Evolutionary conservation across 2,888 invertebrate genomes (phyloP), one percentile per base, ranked within the genome.

Genomic region (Lithophane ornitopus): DNA sequence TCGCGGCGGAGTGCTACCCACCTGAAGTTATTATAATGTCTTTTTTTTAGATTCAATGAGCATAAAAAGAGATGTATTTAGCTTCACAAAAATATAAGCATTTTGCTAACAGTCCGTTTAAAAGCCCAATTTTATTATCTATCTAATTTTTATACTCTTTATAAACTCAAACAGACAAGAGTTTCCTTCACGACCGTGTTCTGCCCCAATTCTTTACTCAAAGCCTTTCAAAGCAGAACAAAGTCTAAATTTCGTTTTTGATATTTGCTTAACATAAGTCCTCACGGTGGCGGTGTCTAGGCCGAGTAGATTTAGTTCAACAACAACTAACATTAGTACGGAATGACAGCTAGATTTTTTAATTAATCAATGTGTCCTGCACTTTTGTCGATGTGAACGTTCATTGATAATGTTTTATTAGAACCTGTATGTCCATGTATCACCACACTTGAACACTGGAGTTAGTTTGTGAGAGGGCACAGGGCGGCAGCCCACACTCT

Each of bases 221-320:
- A 89, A 90, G 92, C 92, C 93, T 94, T 93, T 93, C 91, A 90
- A 91, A 89, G 95, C 96, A 96, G 96, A 96, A 96, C 96, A 94
- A 92, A 94, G 97, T 97, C 96, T 97, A 96, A 97, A 96, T 96
- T 96, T 96, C 96, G 94, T 96, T 96, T 97, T 97, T 97, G 96
- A 91, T 96, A 96, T 96, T 96, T 96, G 96, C 96, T 96, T 96
- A 91, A 90, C 89, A 91, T 90, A 86, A 93, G 87, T 93, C 90
- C 94, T 93, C 94, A 95, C 95, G 96, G 96, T 96, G 96, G 94
- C 95, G 96, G 95, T 96, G 93, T 94, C 85, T 94, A 95, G 95
- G 95, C 94, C 95, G 94, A 94, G 95, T 96, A 96, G 96, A 90
- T 78, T 92, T 94, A 94, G 94, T 91, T 89, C 90, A 91, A 92